Evolutionary conservation across 2,113 vertebrate species (phyloP).

Genomic region (Cebidichthys violaceus): DNA sequence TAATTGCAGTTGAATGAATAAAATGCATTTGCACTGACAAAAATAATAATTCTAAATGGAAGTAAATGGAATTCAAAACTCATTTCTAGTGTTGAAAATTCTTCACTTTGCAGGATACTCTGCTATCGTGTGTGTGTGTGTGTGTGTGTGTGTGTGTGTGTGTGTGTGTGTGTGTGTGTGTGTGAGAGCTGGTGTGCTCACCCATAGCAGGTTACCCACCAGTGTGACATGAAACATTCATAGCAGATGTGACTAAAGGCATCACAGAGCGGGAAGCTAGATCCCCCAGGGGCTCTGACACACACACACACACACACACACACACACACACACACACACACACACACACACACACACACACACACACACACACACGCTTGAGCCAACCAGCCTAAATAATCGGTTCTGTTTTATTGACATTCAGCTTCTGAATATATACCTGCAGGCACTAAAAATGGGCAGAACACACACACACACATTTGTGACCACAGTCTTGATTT

Average conservation of each 20-base stretch:
- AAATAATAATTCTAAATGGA: background rate
- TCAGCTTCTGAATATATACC: constrained; percentile 63
- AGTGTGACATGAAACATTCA: constrained; percentile 93
- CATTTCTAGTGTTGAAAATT: constrained; percentile 2
- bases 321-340: constrained; percentile 26
- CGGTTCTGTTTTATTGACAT: constrained; percentile 87
- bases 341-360: constrained; percentile 24
- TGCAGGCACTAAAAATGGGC: constrained; percentile 60
- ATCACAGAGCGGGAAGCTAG: constrained; percentile 81
- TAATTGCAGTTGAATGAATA: constrained; percentile 6
- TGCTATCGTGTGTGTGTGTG: constrained; percentile 8
- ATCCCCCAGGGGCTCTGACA: constrained; percentile 56
- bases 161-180: constrained; percentile 1
- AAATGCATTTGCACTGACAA: constrained; percentile 20
- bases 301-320: constrained; percentile 34
- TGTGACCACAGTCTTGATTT: constrained; percentile 69
- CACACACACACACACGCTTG: constrained; percentile 8
- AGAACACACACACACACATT: constrained; percentile 53
- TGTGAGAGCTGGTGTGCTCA: constrained; percentile 1
- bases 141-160: constrained; percentile 1
- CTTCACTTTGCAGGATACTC: background rate
- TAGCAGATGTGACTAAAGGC: constrained; percentile 87
- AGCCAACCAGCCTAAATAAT: constrained; percentile 82
- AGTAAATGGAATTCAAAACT: constrained; percentile 19
- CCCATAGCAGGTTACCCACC: constrained; percentile 86